Evolutionary conservation across 1,140 invertebrate genomes (phyloP).

Genomic region (Augochlora pura): DNA sequence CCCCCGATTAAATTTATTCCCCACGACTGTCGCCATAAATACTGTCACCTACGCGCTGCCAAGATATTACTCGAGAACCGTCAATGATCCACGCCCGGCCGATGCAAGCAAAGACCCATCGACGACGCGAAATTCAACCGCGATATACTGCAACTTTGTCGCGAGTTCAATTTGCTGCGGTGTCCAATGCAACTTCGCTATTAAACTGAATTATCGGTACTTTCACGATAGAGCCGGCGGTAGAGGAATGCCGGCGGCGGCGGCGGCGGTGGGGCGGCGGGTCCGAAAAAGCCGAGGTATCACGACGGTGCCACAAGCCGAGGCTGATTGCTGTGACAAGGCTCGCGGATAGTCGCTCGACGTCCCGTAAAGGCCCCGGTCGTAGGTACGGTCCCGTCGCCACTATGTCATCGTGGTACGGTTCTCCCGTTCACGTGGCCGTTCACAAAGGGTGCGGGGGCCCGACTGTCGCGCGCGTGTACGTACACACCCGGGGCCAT

Average conservation of each 20-base stretch:
- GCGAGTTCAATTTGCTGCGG: not conserved
- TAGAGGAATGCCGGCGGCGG: not conserved
- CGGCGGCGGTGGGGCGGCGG: no score
- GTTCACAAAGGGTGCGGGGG: slow-evolving; percentile 44
- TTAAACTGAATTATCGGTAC: not conserved
- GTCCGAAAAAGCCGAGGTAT: no score
- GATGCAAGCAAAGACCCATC: no score
- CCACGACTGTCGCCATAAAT: no score
- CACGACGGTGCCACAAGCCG: slow-evolving; percentile 13
- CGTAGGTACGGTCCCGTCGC: slow-evolving; percentile 27
- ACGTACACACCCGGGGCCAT: not conserved
- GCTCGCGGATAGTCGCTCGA: slow-evolving; percentile 31
- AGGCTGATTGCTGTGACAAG: slow-evolving; percentile 49
- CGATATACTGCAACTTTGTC: no score
- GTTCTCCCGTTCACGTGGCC: slow-evolving; percentile 18
- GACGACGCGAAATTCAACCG: no score
- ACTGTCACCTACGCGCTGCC: no score
- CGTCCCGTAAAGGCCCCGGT: slow-evolving; percentile 42
- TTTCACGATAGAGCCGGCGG: not conserved
- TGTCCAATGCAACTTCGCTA: not conserved
- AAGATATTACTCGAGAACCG: no score
- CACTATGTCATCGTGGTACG: slow-evolving; percentile 48
- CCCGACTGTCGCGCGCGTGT: slow-evolving; percentile 12
- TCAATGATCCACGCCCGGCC: no score
- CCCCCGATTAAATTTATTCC: no score